Percentiles rank a stretch among this genome's conserved stretches.
phyloP scores from a whole-genome alignment of 1,140 invertebrate genomes.

The Ostrea edulis region DNA sequence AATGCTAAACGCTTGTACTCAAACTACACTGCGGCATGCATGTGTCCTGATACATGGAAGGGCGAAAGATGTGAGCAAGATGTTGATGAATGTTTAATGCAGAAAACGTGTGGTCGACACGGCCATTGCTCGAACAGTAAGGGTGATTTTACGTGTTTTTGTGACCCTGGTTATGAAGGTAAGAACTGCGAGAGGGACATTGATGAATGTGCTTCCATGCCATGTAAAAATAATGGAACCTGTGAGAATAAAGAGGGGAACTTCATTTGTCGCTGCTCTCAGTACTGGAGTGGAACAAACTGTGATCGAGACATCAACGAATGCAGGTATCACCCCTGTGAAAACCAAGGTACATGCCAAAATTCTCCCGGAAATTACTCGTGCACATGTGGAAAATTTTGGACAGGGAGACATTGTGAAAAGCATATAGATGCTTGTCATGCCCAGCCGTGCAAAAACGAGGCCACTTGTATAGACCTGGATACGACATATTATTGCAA shows the following conservation, averaged over 20 bases:
- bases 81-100: constrained; percentile 52
- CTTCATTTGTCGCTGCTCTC: constrained; percentile 38
- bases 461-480: constrained; percentile 14
- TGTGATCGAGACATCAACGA: constrained; percentile 36
- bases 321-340: constrained; percentile 34
- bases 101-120: constrained; percentile 13
- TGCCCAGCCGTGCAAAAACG: constrained; percentile 20
- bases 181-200: constrained; percentile 49
- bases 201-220: constrained; percentile 38
- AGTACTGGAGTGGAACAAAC: constrained; percentile 4
- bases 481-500: constrained; percentile 18
- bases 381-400: constrained; percentile 32
- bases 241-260: constrained; percentile 17
- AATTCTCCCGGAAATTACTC: constrained; percentile 6
- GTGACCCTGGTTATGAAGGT: constrained; percentile 53
- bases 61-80: constrained; percentile 53
- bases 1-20: background rate
- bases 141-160: constrained; percentile 55
- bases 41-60: constrained; percentile 10
- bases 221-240: constrained; percentile 44
- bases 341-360: constrained; percentile 23
- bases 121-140: constrained; percentile 49
- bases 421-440: constrained; percentile 38
- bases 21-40: constrained; percentile 33
- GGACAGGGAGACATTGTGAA: constrained; percentile 39